Percentiles rank a stretch among this genome's conserved stretches.
Evolutionary conservation across 2,888 invertebrate genomes (phyloP).

Genomic region (Drosophila atroscutellata): DNA sequence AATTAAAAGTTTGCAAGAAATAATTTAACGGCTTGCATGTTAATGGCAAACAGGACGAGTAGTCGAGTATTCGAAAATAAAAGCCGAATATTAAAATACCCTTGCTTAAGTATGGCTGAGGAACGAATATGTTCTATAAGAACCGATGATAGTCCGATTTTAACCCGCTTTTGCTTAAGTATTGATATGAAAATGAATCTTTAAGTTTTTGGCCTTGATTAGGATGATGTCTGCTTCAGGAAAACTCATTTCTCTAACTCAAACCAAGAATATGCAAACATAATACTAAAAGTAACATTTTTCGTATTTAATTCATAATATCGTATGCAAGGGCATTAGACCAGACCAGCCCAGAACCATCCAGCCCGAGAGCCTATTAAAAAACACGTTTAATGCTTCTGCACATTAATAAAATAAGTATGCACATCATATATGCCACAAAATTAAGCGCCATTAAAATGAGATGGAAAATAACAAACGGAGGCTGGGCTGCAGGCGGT

Average conservation of each 20-base stretch:
- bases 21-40: conserved; percentile 41
- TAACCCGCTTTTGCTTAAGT: not conserved
- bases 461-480: conserved; percentile 12
- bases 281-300: not conserved
- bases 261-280: not conserved
- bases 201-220: not conserved
- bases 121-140: not conserved
- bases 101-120: not conserved
- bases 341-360: not conserved
- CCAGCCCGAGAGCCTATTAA: conserved; percentile 26
- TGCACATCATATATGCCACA: conserved; percentile 38
- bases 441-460: conserved; percentile 70
- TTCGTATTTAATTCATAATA: conserved; percentile 14
- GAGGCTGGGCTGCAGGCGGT: not conserved
- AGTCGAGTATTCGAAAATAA: conserved; percentile 15
- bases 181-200: not conserved
- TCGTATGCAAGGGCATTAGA: not conserved
- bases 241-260: not conserved
- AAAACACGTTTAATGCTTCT: conserved; percentile 58
- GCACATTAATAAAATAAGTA: conserved; percentile 70
- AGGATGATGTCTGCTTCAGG: not conserved
- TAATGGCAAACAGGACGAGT: conserved; percentile 31
- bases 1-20: conserved; percentile 32
- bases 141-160: not conserved
- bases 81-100: not conserved